A percentile compares a stretch with the other conserved stretches of the same genome.
Conservation (phyloP, 1,140 invertebrate genomes). For the Pseudomyrmex gracilis region DNA sequence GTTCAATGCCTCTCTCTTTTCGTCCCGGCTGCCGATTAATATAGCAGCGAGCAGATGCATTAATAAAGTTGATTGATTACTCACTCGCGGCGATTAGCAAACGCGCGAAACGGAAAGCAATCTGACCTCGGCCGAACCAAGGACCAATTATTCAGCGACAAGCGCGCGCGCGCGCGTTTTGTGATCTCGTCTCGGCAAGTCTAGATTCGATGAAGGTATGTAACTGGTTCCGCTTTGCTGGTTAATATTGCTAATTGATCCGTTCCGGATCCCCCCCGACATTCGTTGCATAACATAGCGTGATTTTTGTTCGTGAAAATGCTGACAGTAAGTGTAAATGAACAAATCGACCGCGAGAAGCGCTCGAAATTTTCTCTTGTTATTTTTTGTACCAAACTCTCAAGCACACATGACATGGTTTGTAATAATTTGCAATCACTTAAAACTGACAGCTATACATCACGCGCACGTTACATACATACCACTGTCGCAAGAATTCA, state of each 20-base stretch:
- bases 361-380: too few relatives aligned
- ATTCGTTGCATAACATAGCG: neutral
- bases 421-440: too few relatives aligned
- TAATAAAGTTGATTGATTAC: constrained; percentile 63
- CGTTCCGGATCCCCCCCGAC: neutral
- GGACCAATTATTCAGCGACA: constrained; percentile 66
- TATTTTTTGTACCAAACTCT: too few relatives aligned
- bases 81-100: constrained; percentile 64
- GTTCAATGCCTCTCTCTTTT: constrained; percentile 70
- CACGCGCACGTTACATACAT: neutral
- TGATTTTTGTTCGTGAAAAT: constrained; percentile 5
- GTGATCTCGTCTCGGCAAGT: constrained; percentile 40
- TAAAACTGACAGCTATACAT: constrained; percentile 10
- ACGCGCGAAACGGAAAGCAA: constrained; percentile 69
- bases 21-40: constrained; percentile 32
- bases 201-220: constrained; percentile 46
- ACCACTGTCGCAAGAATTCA: neutral
- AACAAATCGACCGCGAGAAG: too few relatives aligned
- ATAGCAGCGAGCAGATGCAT: constrained; percentile 49
- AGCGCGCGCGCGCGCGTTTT: constrained; percentile 44
- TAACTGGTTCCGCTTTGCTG: constrained; percentile 22
- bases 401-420: too few relatives aligned
- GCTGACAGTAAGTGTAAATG: too few relatives aligned
- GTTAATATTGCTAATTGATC: constrained; percentile 32
- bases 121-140: constrained; percentile 69